Evolutionary conservation across 2,113 vertebrate genomes (phyloP).

Genomic region (Gadus macrocephalus): DNA sequence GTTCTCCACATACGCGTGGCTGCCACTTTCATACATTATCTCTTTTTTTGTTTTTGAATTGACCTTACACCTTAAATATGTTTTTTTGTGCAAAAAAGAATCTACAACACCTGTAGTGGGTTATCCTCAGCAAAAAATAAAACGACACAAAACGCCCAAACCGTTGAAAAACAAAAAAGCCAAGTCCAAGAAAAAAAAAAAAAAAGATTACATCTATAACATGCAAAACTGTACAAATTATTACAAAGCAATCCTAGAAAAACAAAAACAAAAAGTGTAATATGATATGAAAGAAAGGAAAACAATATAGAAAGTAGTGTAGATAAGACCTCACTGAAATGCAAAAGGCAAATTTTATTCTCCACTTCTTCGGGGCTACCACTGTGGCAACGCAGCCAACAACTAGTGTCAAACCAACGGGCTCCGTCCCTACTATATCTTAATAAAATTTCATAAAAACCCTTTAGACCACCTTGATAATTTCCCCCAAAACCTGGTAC

Average conservation of each 20-base stretch:
- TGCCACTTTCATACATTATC: slow-evolving; percentile 80
- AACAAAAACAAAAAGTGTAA: slow-evolving; percentile 72
- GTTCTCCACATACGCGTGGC: slow-evolving; percentile 83
- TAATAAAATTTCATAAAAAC: slow-evolving; percentile 8
- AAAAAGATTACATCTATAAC: slow-evolving; percentile 93
- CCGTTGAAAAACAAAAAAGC: slow-evolving; percentile 73
- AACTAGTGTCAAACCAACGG: slow-evolving; percentile 26
- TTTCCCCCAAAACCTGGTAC: neutral
- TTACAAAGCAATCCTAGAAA: slow-evolving; percentile 87
- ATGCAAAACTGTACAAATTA: slow-evolving; percentile 99
- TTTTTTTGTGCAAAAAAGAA: slow-evolving; percentile 90
- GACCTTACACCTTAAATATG: slow-evolving; percentile 92
- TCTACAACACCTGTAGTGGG: slow-evolving; percentile 88
- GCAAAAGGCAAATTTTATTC: slow-evolving; percentile 68
- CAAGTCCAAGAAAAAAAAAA: slow-evolving; percentile 65
- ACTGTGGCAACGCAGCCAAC: slow-evolving; percentile 34
- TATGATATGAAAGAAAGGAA: slow-evolving; percentile 84
- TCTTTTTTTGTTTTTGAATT: slow-evolving; percentile 51
- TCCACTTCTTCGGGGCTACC: slow-evolving; percentile 22
- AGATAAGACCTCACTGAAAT: slow-evolving; percentile 81
- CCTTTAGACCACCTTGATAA: slow-evolving; percentile 4
- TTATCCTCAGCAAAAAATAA: slow-evolving; percentile 73
- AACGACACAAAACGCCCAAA: slow-evolving; percentile 77
- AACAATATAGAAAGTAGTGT: slow-evolving; percentile 84
- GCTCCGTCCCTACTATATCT: slow-evolving; percentile 11